These are phyloP conservation scores for Epicampocera succincta DNA, from an alignment of 2,888 invertebrate genomes.

Conservation along the genomic window DNA sequence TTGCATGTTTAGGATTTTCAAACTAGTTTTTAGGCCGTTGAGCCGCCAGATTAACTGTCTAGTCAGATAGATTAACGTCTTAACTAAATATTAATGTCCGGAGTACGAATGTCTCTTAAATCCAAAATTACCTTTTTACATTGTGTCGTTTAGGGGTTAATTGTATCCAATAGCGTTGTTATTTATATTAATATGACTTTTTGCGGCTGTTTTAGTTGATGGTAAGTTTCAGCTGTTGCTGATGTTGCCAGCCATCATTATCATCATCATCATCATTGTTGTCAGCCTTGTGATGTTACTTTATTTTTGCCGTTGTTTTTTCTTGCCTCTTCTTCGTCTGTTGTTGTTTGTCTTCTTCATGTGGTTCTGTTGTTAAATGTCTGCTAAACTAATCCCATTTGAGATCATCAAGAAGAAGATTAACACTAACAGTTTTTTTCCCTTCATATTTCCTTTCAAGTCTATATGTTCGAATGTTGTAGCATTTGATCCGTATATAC, in stretches of 20 bases:
- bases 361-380: slow-evolving; percentile 46
- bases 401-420: slow-evolving; percentile 60
- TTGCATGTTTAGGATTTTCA: no score
- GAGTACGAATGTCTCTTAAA: neutral
- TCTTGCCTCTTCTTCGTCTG: neutral
- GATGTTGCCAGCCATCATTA: neutral
- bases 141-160: slow-evolving; percentile 27
- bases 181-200: slow-evolving; percentile 7
- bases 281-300: slow-evolving; percentile 1
- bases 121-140: no score
- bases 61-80: no score
- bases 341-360: neutral
- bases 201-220: slow-evolving; percentile 26
- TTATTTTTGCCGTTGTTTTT: neutral
- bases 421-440: slow-evolving; percentile 60
- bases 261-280: neutral
- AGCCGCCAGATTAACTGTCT: no score
- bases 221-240: slow-evolving; percentile 40
- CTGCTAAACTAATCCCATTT: slow-evolving; percentile 66
- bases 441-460: slow-evolving; percentile 16
- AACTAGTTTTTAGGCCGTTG: no score
- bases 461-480: slow-evolving; percentile 21
- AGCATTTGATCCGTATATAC: slow-evolving; percentile 16
- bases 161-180: slow-evolving; percentile 10
- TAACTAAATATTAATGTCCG: no score